Base-by-base conservation (phyloP, 2,888 invertebrate genomes). In the Caenorhabditis sp. region DNA sequence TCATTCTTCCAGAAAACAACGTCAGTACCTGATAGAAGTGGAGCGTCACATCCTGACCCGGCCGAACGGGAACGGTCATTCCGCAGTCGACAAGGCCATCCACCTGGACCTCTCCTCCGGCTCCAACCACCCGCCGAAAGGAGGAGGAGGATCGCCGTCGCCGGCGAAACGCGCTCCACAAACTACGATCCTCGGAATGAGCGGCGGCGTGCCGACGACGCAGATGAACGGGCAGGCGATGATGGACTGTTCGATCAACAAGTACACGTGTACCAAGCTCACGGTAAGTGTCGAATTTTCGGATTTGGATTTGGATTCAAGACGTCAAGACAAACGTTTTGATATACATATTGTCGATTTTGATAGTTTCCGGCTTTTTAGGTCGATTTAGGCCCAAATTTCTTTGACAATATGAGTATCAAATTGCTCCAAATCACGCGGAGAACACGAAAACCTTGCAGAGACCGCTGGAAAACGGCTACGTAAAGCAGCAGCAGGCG, bases 1-100 rank as follows among this genome's bases (percentile, higher is more conserved):
- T 7, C 8, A 20, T 61, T 17, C 2, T 30, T 58, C 22, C 41
- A 76, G 76, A 53, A 70, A 70, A 48, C 76, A 76, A 53, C 45
- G 50, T 15, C 76, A 76, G 35, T 76, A 76, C 30, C 58, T 76
- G 22, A 71, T 76, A 9, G 76, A 76, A 70, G 76, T 76, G 11
- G 76, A 76, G 24, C 41, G 70, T 9, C 76, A 76, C 35, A 48
- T 76, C 24, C 43, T 76, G 8, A 70, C 76, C 1, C 70, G 63
- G 6, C 76, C 70, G 26, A 62, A 66, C 17, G 63, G 41, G 20
- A 76, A 76, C 35, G 76, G 70, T 0, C 59, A 71, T 32, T 58
- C 52, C 7, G 61, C 65, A n/a, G 48, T 65, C 2, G 76, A 76
- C 22, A 71, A 72, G 35, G 55, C 77, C n/a, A 43, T 77, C 13